Base-by-base conservation (phyloP, 2,113 vertebrate species). In the Rhineura floridana region DNA sequence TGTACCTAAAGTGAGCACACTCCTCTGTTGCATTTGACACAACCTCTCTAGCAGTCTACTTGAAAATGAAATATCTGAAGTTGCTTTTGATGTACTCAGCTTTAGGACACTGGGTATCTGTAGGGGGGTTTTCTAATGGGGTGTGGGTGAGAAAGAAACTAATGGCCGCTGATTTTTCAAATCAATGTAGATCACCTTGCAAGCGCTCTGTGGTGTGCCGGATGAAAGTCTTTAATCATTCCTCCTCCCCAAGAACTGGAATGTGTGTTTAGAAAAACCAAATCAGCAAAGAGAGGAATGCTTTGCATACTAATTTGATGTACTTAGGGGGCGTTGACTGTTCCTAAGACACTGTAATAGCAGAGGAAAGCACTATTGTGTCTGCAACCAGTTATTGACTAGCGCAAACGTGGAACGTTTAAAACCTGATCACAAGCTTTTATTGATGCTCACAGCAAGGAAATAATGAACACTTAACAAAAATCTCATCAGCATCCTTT, bases 371-470 rank as follows among this genome's bases (percentile, higher is more conserved):
- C 88, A 90, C 84, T 75, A 79, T 91, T 91, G 81, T 67, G 65
- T 50, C 83, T 86, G 79, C 86, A 94, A 86, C 83, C 87, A 84
- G 77, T 94, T 93, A 91, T 59, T 87, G 33, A 89, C 88, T 91
- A 93, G 91, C 84, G 85, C 87, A 90, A 93, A 92, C 76, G 81
- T 55, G n/a, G 84, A 82, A 44, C 87, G 91, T 93, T 89, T 1
- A 33, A 84, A 84, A 90, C 91, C 82, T 85, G 52, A 77, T 92
- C 79, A 36, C 42, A 11, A 85, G 88, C 73, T 80, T 84, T 72
- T 36, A 59, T 69, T 86, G 77, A 42, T 90, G 65, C 89, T 92
- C 55, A 55, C 87, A 92, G 89, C 85, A 88, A 46, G 76, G 81
- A 59, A 89, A 83, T 80, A 85, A 65, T 81, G 0, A 83, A 67